Base-by-base conservation (phyloP, 2,113 vertebrate genomes). In the Pseudonaja textilis region DNA sequence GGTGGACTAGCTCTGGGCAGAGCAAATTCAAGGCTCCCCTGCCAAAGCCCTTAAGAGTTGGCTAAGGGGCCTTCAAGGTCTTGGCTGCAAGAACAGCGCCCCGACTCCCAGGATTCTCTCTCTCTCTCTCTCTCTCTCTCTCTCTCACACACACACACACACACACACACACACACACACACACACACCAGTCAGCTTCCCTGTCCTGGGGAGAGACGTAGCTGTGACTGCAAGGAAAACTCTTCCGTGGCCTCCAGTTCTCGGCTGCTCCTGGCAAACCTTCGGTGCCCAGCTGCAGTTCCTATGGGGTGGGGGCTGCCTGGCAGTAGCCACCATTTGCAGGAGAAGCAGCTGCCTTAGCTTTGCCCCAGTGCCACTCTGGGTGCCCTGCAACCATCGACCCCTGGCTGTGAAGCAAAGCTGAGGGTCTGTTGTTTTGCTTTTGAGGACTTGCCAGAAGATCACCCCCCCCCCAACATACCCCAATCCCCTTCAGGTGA, bases 401-500 rank as follows among this genome's bases (percentile, higher is more conserved):
- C 16, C 0, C 2, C 74, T 5, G 6, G 94, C 95, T 93, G 96
- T 96, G 95, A 18, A 50, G 34, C 69, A 95, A 85, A 34, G 34
- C 91, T 95, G 96, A 97, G 96, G 97, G 95, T 95, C 93, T 69
- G 96, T 96, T 96, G 97, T 97, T 47, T 47, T 97, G 97, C 97
- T 97, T 98, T 97, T 96, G 96, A 95, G 96, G 97, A 94, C 94
- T 95, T 14, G 95, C 86, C 88, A 95, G 96, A 95, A 96, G 96
- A 97, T 95, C 95, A 96, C 95, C 93, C 96, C 96, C 96, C 96
- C 23, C 23, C 47, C n/a, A n/a, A n/a, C n/a, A n/a, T n/a, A n/a
- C 8, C 47, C 7, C 97, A 97, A 96, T 95, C 97, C 95, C 95
- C 97, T 97, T 97, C 97, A 97, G 97, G 97, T 97, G 98, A 98